A percentile compares a stretch with the other conserved stretches of the same genome.
These are phyloP conservation scores for Cryptus viduatorius DNA, from an alignment of 2,888 invertebrate genomes.

Conservation along the genomic window DNA sequence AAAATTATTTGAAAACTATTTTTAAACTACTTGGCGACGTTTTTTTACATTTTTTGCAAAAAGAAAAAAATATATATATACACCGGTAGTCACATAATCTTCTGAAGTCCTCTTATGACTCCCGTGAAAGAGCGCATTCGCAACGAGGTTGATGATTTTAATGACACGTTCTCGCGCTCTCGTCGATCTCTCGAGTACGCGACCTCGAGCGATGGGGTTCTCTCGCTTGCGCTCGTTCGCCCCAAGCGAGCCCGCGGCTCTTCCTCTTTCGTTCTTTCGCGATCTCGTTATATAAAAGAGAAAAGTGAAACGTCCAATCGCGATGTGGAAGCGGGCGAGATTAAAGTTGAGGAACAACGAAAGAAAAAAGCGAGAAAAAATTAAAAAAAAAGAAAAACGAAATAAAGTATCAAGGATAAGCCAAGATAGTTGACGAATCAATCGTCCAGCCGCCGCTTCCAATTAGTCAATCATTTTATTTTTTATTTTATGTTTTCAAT, in stretches of 20 bases:
- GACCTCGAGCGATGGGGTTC: constrained; percentile 30
- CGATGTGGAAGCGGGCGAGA: constrained; percentile 13
- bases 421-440: constrained; percentile 59
- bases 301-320: constrained; percentile 22
- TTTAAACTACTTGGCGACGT: too few relatives aligned
- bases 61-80: not conserved
- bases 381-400: not conserved
- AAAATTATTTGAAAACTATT: too few relatives aligned
- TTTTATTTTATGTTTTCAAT: not conserved
- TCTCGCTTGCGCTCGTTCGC: not conserved
- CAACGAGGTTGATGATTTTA: constrained; percentile 66
- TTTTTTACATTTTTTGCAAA: too few relatives aligned
- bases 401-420: constrained; percentile 1
- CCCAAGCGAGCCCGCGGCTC: too few relatives aligned
- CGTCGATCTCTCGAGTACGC: constrained; percentile 54
- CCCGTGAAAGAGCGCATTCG: constrained; percentile 25
- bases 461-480: constrained; percentile 63
- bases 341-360: not conserved
- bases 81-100: not conserved
- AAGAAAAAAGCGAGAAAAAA: not conserved
- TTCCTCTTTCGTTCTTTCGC: not conserved
- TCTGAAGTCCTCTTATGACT: not conserved
- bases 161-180: constrained; percentile 67
- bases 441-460: constrained; percentile 41
- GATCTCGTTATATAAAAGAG: constrained; percentile 9